phyloP scores from a whole-genome alignment of 64 coral and sea anemone species.

The Montipora efflorescens region DNA sequence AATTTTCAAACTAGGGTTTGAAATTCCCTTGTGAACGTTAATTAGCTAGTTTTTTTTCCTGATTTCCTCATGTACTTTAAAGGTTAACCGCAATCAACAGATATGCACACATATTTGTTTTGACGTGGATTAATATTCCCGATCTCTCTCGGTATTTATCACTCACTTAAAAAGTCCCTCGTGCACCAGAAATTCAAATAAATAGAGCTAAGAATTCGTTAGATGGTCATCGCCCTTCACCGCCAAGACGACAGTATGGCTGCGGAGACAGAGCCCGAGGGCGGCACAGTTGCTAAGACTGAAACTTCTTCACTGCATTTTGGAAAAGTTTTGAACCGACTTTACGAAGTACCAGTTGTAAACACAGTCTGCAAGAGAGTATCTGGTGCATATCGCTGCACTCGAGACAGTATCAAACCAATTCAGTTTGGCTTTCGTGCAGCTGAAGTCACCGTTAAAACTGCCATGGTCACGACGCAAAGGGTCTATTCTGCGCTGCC shows the following conservation, averaged over 20 bases:
- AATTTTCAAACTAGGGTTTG: no score
- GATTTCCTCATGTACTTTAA: no score
- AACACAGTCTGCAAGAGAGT: neutral
- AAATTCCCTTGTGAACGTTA: no score
- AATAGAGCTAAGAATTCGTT: neutral
- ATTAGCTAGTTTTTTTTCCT: no score
- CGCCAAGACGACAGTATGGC: neutral
- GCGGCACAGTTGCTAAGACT: neutral
- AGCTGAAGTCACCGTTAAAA: neutral
- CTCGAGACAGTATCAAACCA: neutral
- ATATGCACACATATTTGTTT: no score
- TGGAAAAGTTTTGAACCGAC: constrained; percentile 6
- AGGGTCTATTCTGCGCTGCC: constrained; percentile 3
- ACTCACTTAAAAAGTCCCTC: neutral
- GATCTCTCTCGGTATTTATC: no score
- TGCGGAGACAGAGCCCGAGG: neutral
- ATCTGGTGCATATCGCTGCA: neutral
- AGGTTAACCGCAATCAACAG: no score
- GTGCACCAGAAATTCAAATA: neutral
- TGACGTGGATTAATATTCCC: no score
- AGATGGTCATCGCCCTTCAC: neutral
- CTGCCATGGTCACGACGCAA: neutral
- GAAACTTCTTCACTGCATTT: neutral
- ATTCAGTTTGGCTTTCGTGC: neutral
- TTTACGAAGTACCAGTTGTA: constrained; percentile 1